Evolutionary conservation across 2,888 invertebrate species (phyloP).

Genomic region (Mayetiola destructor): DNA sequence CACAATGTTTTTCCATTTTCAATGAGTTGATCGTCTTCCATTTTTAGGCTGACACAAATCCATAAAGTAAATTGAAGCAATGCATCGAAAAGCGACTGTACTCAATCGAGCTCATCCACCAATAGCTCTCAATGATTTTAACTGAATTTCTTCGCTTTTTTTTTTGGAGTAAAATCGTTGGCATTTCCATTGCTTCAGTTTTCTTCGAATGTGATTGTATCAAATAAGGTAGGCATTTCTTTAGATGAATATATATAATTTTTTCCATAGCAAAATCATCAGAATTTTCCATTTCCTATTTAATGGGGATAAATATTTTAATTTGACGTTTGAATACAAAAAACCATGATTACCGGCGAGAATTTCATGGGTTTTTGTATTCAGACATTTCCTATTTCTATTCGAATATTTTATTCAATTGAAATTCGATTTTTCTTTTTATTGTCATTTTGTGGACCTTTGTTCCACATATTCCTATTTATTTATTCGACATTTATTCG

Average conservation of each 20-base stretch:
- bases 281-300: no score
- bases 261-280: not conserved
- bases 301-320: no score
- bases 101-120: not conserved
- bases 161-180: not conserved
- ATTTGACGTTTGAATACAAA: no score
- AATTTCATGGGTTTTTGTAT: not conserved
- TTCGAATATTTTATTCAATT: not conserved
- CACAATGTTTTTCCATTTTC: not conserved
- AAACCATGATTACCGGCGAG: not conserved
- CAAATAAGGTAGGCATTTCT: not conserved
- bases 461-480: not conserved
- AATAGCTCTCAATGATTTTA: not conserved
- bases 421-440: not conserved
- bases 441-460: not conserved
- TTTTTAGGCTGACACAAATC: not conserved
- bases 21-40: slow-evolving; percentile 6
- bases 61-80: not conserved
- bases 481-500: not conserved
- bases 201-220: not conserved
- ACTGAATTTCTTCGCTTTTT: not conserved
- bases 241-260: not conserved
- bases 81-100: not conserved
- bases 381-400: not conserved
- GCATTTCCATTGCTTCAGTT: not conserved